Conservation (phyloP, 2,888 invertebrate genomes). For the Campoplex nolae region DNA sequence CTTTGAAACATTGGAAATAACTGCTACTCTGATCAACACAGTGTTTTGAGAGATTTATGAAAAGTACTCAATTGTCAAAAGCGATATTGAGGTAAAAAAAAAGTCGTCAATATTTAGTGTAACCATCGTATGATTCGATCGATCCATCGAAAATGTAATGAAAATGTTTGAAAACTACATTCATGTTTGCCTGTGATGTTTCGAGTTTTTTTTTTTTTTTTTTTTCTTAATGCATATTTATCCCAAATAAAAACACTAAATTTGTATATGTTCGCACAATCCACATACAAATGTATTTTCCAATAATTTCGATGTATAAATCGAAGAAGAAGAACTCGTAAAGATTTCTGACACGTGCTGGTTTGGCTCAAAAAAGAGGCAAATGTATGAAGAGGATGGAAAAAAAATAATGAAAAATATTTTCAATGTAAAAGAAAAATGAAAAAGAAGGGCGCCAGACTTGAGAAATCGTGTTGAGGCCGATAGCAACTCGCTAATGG, state of each 20-base stretch:
- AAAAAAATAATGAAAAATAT: slow-evolving; percentile 49
- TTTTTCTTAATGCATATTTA: neutral
- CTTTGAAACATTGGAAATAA: neutral
- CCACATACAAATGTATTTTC: neutral
- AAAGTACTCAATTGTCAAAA: neutral
- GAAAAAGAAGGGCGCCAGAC: slow-evolving; percentile 34
- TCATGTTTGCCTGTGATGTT: neutral
- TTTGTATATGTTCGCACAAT: neutral
- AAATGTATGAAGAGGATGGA: slow-evolving; percentile 16
- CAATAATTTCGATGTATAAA: neutral
- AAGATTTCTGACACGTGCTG: neutral
- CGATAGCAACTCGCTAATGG: slow-evolving; percentile 65
- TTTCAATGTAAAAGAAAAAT: neutral
- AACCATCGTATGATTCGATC: too few relatives aligned
- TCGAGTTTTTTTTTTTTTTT: neutral
- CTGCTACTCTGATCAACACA: neutral
- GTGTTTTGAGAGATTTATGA: neutral
- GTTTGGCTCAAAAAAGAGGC: neutral
- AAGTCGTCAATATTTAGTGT: too few relatives aligned
- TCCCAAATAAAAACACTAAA: neutral
- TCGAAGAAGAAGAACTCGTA: neutral
- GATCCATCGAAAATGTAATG: too few relatives aligned
- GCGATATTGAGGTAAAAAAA: too few relatives aligned
- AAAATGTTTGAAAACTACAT: neutral
- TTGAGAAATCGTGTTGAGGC: slow-evolving; percentile 58